phyloP scores from a whole-genome alignment of 2,113 vertebrate genomes.

The Romanogobio albipinnatus region DNA sequence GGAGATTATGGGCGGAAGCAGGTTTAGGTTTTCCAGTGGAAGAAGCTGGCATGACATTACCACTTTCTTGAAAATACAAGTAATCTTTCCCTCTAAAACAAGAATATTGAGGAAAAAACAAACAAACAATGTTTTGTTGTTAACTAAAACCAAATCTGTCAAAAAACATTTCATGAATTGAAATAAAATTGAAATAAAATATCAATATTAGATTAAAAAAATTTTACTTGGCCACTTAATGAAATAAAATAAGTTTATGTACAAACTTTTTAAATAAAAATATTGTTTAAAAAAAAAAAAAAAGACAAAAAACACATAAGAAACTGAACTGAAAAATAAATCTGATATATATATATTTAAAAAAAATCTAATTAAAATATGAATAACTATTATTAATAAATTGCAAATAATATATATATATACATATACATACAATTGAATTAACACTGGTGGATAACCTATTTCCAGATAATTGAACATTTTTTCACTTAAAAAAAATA shows the following conservation, averaged over 20 bases:
- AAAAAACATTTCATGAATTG: not conserved
- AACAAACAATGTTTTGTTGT: not conserved
- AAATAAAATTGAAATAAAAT: not conserved
- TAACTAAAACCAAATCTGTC: not conserved
- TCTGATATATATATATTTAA: too few relatives aligned
- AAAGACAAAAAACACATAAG: not conserved
- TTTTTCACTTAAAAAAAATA: not conserved
- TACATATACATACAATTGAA: not conserved
- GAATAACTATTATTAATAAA: not conserved
- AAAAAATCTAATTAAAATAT: not conserved
- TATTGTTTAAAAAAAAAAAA: not conserved
- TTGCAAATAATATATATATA: not conserved
- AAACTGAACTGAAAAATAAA: not conserved
- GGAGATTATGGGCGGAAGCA: slow-evolving; percentile 24
- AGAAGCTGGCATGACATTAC: slow-evolving; percentile 47
- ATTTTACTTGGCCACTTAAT: too few relatives aligned
- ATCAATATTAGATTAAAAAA: too few relatives aligned
- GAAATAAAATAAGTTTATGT: not conserved
- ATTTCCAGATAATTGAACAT: too few relatives aligned
- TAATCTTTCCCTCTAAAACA: slow-evolving; percentile 78
- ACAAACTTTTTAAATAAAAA: not conserved
- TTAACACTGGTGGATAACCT: not conserved
- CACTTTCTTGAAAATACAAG: slow-evolving; percentile 76
- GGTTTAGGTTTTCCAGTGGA: not conserved
- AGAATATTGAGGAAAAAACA: not conserved